Evolutionary conservation across 1,140 invertebrate genomes (phyloP).

Genomic region (Trialeurodes vaporariorum): DNA sequence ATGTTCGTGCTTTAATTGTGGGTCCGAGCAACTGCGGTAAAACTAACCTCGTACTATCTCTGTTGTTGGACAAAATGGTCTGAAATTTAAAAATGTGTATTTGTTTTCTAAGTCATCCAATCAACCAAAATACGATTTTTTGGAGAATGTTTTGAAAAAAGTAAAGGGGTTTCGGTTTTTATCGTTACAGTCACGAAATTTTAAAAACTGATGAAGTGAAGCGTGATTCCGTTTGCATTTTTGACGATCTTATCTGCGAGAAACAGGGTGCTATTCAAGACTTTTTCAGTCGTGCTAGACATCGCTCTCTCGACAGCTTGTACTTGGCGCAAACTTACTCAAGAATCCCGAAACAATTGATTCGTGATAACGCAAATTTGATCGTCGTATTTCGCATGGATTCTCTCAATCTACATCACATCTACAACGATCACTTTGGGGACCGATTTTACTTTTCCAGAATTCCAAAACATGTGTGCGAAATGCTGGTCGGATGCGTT

Average conservation of each 20-base stretch:
- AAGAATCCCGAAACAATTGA: constrained; percentile 31
- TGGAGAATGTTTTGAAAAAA: constrained; percentile 23
- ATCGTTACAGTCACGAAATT: not conserved
- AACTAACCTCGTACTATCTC: too few relatives aligned
- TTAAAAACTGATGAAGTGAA: constrained; percentile 18
- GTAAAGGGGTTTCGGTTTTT: constrained; percentile 17
- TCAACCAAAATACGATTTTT: constrained; percentile 30
- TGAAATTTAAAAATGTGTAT: constrained; percentile 33
- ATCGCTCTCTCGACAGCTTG: constrained; percentile 32
- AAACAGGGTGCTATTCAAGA: constrained; percentile 21
- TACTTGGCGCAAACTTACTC: constrained; percentile 34
- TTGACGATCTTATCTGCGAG: constrained; percentile 32
- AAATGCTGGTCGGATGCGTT: constrained; percentile 22
- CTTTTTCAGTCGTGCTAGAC: constrained; percentile 32
- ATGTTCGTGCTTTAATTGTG: too few relatives aligned
- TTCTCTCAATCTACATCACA: constrained; percentile 32
- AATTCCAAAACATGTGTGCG: constrained; percentile 24
- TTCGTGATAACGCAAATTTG: constrained; percentile 33
- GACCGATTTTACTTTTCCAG: constrained; percentile 25
- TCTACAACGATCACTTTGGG: constrained; percentile 33
- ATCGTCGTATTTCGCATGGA: constrained; percentile 33
- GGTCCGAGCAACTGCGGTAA: too few relatives aligned
- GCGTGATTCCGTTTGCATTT: constrained; percentile 30
- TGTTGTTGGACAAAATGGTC: too few relatives aligned
- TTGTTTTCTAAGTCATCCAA: constrained; percentile 33